A percentile compares a stretch with the other conserved stretches of the same genome.
Evolutionary conservation across 2,888 invertebrate species (phyloP).

Genomic region (Limnephilus marmoratus): DNA sequence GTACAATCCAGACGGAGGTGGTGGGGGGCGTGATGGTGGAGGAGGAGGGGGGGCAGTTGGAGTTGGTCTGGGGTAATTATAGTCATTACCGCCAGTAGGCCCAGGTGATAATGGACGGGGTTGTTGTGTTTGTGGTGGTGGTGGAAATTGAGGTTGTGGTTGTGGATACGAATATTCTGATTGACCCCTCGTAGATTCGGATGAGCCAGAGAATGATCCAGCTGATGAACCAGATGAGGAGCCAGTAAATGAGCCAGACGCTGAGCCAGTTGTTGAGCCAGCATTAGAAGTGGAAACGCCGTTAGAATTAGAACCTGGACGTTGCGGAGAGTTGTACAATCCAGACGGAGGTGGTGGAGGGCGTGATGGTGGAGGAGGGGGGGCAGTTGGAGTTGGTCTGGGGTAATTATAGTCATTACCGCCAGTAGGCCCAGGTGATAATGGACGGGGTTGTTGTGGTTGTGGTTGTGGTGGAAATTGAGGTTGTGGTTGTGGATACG

Average conservation of each 20-base stretch:
- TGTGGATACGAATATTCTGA: conserved; percentile 46
- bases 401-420: conserved; percentile 46
- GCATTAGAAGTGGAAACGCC: not conserved
- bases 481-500: conserved; percentile 45
- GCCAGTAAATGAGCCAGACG: not conserved
- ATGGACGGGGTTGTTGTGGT: conserved; percentile 1
- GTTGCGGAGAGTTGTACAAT: not conserved
- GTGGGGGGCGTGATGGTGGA: conserved; percentile 17
- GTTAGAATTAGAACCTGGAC: not conserved
- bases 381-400: conserved; percentile 13
- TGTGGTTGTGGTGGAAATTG: not conserved
- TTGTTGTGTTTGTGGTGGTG: no score
- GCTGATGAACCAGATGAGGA: not conserved
- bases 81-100: conserved; percentile 1
- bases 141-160: conserved; percentile 4
- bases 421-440: conserved; percentile 4
- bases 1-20: not conserved
- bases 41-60: not conserved
- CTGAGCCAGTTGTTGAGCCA: not conserved
- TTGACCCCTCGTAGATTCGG: not conserved
- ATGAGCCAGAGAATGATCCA: not conserved
- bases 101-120: conserved; percentile 1
- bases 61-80: conserved; percentile 47
- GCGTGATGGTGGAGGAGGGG: conserved; percentile 31
- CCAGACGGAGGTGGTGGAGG: not conserved